Base-by-base conservation (phyloP, 1,140 invertebrate genomes). In the Drosophila arawakana region DNA sequence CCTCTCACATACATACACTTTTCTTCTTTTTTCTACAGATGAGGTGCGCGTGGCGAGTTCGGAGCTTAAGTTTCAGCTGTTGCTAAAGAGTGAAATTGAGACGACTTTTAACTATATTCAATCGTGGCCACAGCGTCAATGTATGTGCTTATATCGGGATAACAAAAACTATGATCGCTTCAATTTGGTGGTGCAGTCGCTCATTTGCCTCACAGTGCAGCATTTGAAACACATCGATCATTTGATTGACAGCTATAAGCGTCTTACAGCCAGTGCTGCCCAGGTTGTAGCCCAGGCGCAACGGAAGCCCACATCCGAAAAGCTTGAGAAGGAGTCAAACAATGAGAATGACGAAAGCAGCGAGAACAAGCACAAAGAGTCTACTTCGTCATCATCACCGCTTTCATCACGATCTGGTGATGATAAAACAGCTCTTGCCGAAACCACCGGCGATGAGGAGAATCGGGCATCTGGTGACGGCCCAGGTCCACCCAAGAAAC, bases 101-200 rank as follows among this genome's bases (percentile, higher is more conserved):
- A 94, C 93, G 61, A 94, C 96, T 61, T 93, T 95, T 76, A 93
- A 94, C 70, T 96, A 95, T 91, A 95, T 95, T 74, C 94, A 95
- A 80, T 93, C 94, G 35, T 96, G 95, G 95, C 95, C 95, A 62
- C 95, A 96, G 93, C 94, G 95, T 85, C 97, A 98, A 93, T 98
- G 97, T 91, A 97, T 97, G 95, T 98, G 97, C 92, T 97, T 97
- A 93, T 98, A 97, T 93, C 95, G 97, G 73, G 97, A 98, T 93
- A 94, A 95, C 60, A 97, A 97, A 92, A 98, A 98, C 91, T 97
- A 97, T 93, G 97, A 98, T 92, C 94, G 97, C 78, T 97, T 98
- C 83, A 97, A 97, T 92, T 94, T 96, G 83, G 93, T 98, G 59
- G 96, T 97, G 47, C 97, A 98, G 90, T 96, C 96, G 60, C 94